Conservation (phyloP, 2,888 invertebrate species). For the Caenorhabditis parvicauda region DNA sequence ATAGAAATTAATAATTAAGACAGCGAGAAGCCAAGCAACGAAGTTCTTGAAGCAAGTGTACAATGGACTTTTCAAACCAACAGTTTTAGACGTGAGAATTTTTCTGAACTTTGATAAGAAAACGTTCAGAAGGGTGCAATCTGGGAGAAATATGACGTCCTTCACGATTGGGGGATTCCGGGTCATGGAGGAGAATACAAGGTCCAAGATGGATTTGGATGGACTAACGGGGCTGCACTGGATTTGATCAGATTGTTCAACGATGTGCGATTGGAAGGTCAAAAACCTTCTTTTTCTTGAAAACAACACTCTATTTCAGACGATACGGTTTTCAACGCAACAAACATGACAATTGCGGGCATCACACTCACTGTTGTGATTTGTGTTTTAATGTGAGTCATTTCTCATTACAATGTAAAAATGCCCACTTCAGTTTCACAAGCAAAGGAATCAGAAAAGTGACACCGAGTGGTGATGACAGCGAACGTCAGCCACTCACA, state of each 20-base stretch:
- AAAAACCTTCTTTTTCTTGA: too few relatives aligned
- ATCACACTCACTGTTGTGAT: too few relatives aligned
- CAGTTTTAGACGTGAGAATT: conserved; percentile 16
- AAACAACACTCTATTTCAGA: too few relatives aligned
- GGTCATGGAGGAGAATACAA: conserved; percentile 33
- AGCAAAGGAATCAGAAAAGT: too few relatives aligned
- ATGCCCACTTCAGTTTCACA: too few relatives aligned
- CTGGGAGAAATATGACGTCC: conserved; percentile 52
- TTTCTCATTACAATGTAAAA: too few relatives aligned
- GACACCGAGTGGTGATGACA: too few relatives aligned
- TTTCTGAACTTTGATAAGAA: not conserved
- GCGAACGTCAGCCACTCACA: too few relatives aligned
- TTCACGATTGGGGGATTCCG: conserved; percentile 32
- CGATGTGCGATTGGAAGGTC: not conserved
- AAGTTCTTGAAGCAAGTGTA: conserved; percentile 40
- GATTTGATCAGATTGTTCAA: conserved; percentile 38
- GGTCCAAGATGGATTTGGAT: conserved; percentile 55
- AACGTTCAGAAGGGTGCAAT: conserved; percentile 22
- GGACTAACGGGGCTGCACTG: conserved; percentile 58
- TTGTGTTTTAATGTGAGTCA: too few relatives aligned
- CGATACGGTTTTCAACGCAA: too few relatives aligned
- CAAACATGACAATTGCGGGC: too few relatives aligned
- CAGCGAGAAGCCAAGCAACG: conserved; percentile 28
- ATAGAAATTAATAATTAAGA: conserved; percentile 11
- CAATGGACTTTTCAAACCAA: conserved; percentile 41